These are phyloP conservation scores for Sylvicola cinctus DNA, from an alignment of 2,888 invertebrate genomes.

Conservation along the genomic window DNA sequence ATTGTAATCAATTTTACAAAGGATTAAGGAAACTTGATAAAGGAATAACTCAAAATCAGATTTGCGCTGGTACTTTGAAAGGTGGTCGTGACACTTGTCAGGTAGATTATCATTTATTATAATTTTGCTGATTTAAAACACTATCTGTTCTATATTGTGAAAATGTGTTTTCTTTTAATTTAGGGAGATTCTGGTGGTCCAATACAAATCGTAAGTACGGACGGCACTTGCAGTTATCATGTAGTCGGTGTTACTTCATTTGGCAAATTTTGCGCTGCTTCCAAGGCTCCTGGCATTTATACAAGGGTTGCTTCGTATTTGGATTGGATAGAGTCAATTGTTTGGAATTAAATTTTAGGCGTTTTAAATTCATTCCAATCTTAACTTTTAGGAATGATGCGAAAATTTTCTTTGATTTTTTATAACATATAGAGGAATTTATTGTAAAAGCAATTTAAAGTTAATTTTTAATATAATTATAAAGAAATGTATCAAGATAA, in stretches of 20 bases:
- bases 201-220: slow-evolving; percentile 17
- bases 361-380: no score
- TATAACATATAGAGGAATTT: no score
- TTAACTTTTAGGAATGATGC: no score
- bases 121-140: slow-evolving; percentile 2
- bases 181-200: slow-evolving; percentile 23
- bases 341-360: slow-evolving; percentile 10
- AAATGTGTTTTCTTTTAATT: slow-evolving; percentile 1
- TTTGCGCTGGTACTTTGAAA: slow-evolving; percentile 24
- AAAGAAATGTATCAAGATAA: no score
- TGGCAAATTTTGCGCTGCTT: slow-evolving; percentile 21
- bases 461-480: no score
- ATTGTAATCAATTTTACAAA: slow-evolving; percentile 16
- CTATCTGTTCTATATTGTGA: not conserved
- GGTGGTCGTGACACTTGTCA: slow-evolving; percentile 23
- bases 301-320: slow-evolving; percentile 19
- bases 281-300: slow-evolving; percentile 21
- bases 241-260: slow-evolving; percentile 24
- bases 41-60: slow-evolving; percentile 21
- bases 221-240: slow-evolving; percentile 20
- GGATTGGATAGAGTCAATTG: slow-evolving; percentile 22
- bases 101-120: not conserved
- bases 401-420: no score
- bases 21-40: slow-evolving; percentile 17
- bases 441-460: no score